A percentile compares a stretch with the other conserved stretches of the same genome.
Conservation (phyloP, 2,113 vertebrate species). For the cat (Felis catus) region F.catus_Fca126_mat1.0 CM031414.1:93741501-93742000, state of each 20-base stretch:
- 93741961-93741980: background rate
- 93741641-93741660: background rate
- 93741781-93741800: constrained; percentile 1
- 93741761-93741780: background rate
- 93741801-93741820: background rate
- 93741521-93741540: background rate
- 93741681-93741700: background rate
- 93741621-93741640: background rate
- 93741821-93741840: background rate
- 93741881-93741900: background rate
- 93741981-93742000: background rate
- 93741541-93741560: background rate
- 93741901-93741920: background rate
- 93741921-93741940: background rate
- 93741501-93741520: background rate
- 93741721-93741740: background rate
- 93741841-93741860: background rate
- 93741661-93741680: background rate
- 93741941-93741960: background rate
- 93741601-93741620: background rate
- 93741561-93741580: background rate
- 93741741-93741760: background rate
- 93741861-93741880: background rate
- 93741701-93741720: background rate
- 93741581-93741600: background rate